Evolutionary conservation across 2,888 invertebrate species (phyloP).

Genomic region (Rambutsinella grinnellia): DNA sequence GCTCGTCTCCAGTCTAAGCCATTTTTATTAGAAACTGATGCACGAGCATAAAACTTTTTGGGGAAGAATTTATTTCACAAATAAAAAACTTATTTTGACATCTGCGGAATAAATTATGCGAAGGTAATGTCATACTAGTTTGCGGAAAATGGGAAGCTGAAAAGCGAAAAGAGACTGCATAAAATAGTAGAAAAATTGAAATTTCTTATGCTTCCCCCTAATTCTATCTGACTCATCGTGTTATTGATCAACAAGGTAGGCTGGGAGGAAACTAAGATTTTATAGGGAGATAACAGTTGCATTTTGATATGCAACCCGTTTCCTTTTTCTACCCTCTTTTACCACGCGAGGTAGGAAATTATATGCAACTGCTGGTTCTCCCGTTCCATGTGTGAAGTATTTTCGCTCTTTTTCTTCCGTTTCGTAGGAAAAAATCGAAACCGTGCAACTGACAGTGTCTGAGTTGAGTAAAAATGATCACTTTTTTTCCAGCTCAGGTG

Average conservation of each 20-base stretch:
- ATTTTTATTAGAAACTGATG: too few relatives aligned
- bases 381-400: too few relatives aligned
- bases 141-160: neutral
- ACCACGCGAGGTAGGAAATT: too few relatives aligned
- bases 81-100: neutral
- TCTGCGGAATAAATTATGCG: neutral
- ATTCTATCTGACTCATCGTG: conserved; percentile 16
- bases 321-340: neutral
- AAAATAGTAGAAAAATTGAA: neutral
- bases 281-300: neutral
- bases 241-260: neutral
- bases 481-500: conserved; percentile 27
- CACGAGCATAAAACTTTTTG: too few relatives aligned
- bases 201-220: too few relatives aligned
- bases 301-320: neutral
- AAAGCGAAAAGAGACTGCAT: neutral
- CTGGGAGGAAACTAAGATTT: neutral
- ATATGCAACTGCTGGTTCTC: too few relatives aligned
- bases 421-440: too few relatives aligned
- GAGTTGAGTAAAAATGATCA: conserved; percentile 28
- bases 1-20: too few relatives aligned
- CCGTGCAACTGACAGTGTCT: conserved; percentile 31
- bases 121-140: neutral
- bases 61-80: too few relatives aligned
- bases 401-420: too few relatives aligned